Base-by-base conservation (phyloP, 2,888 invertebrate genomes). In the Drosophila sordidula region DNA sequence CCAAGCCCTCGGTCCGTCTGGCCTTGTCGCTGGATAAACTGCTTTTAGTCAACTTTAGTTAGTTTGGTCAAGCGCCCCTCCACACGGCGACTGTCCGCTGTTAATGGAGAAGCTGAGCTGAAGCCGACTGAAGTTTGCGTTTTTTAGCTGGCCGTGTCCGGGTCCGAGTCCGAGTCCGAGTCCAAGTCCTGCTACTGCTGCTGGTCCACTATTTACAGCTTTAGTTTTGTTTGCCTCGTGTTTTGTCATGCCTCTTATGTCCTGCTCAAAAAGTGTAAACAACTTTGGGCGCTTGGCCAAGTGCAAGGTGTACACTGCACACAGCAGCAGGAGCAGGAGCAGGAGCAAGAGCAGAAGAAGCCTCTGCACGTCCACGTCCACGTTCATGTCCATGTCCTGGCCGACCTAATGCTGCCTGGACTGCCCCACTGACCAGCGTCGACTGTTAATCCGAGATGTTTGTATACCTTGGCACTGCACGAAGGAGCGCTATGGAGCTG, bases 241-340 rank as follows among this genome's bases (percentile, higher is more conserved):
- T 78, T 84, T 84, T 87, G 87, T 89, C 91, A 81, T 87, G 90
- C 87, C 90, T 87, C 87, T 87, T 80, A 87, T 89, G 83, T 83
- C 80, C 90, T 83, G 85, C 89, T 61, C 70, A 67, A 74, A 83
- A 78, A 81, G 89, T 89, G 90, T 90, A 90, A 91, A 91, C 91
- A 91, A 90, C 89, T 90, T 90, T 90, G 89, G 87, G 89, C 83
- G 72, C 71, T 72, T 47, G 78, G 83, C 83, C 89, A 89, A 87
- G 79, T 77, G 89, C 80, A 87, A 84, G 83, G 87, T 84, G 89
- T 79, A 70, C 71, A 65, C 54, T 45, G 64, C 50, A 54, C 55
- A 57, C 39, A 50, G 22, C 12, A 11, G 26, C 32, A 41, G 42
- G n/a, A 51, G 25, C 11, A 41, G 6, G 2, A 44, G 34, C 9